A percentile compares a stretch with the other conserved stretches of the same genome.
These are phyloP conservation scores for Achatina immaculata DNA, from an alignment of 1,140 invertebrate genomes.

Conservation along the genomic window DNA sequence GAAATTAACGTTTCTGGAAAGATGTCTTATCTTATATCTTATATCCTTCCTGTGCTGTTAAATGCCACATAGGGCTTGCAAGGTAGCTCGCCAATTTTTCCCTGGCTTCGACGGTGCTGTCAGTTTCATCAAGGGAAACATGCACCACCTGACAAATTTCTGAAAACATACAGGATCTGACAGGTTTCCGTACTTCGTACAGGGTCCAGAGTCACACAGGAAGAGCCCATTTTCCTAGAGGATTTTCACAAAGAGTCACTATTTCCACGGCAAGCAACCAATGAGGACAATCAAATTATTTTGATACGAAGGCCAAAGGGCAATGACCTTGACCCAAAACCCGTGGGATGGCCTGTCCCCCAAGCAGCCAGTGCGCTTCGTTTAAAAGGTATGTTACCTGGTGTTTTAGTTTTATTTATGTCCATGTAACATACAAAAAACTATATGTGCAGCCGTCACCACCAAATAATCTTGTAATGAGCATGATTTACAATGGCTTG, in stretches of 20 bases:
- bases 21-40: too few relatives aligned
- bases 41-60: too few relatives aligned
- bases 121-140: too few relatives aligned
- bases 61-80: too few relatives aligned
- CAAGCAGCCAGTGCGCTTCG: neutral
- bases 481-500: neutral
- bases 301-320: constrained; percentile 1
- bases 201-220: too few relatives aligned
- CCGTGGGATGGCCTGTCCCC: neutral
- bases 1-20: too few relatives aligned
- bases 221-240: too few relatives aligned
- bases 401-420: neutral
- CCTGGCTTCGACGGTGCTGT: too few relatives aligned
- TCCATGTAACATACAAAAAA: neutral
- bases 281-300: constrained; percentile 2
- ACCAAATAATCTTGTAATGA: neutral
- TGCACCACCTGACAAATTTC: too few relatives aligned
- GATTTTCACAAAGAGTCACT: neutral
- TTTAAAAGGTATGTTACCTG: neutral
- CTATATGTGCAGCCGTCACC: neutral
- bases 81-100: too few relatives aligned
- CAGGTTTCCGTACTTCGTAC: too few relatives aligned
- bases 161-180: too few relatives aligned
- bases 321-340: neutral
- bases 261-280: neutral